phyloP scores from a whole-genome alignment of 1,140 invertebrate species.

The Pissodes strobi region DNA sequence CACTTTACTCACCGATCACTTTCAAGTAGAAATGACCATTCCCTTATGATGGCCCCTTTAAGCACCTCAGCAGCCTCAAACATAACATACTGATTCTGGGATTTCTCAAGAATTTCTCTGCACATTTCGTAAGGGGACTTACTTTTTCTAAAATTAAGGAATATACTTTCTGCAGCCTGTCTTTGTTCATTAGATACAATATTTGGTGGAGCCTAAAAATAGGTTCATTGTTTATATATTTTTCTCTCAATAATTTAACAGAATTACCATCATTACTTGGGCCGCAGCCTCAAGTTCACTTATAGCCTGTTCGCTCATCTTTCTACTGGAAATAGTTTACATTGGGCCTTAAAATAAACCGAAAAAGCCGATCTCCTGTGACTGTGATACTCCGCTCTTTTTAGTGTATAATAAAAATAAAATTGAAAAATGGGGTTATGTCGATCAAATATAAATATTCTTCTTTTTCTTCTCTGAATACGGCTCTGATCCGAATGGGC shows the following conservation, averaged over 20 bases:
- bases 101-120: constrained; percentile 78
- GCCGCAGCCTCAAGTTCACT: constrained; percentile 51
- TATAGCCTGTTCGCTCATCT: constrained; percentile 42
- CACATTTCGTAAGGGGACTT: constrained; percentile 82
- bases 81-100: constrained; percentile 78
- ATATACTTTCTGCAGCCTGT: constrained; percentile 76
- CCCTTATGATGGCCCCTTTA: constrained; percentile 79
- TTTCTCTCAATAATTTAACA: constrained; percentile 3
- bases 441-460: too few relatives aligned
- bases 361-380: too few relatives aligned
- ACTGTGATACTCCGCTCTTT: too few relatives aligned
- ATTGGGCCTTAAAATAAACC: too few relatives aligned
- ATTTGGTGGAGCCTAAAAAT: constrained; percentile 78
- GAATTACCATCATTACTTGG: constrained; percentile 50
- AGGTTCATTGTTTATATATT: constrained; percentile 28
- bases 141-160: constrained; percentile 80
- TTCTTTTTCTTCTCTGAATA: too few relatives aligned
- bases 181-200: constrained; percentile 77
- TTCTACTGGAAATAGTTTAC: not conserved
- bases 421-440: too few relatives aligned
- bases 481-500: too few relatives aligned
- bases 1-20: constrained; percentile 59
- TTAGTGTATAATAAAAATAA: too few relatives aligned
- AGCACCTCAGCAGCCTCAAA: constrained; percentile 87
- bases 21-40: constrained; percentile 74